Evolutionary conservation across 2,113 vertebrate species (phyloP).

Genomic region (Paralichthys olivaceus): DNA sequence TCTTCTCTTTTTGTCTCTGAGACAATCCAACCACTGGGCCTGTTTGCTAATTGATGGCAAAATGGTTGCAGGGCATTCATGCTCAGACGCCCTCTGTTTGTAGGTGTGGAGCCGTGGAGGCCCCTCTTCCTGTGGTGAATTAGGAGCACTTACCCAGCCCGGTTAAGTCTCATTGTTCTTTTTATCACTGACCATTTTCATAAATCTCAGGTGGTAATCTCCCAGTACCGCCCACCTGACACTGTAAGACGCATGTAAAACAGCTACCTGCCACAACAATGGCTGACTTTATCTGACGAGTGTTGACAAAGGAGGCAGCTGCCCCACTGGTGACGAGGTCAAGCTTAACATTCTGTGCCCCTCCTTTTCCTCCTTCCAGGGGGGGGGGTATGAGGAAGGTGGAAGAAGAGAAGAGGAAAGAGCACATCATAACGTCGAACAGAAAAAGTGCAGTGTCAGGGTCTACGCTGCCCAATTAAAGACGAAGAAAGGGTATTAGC

Average conservation of each 20-base stretch:
- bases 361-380: constrained; percentile 5
- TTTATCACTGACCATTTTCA: constrained; percentile 95
- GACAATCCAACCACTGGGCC: constrained; percentile 91
- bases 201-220: constrained; percentile 96
- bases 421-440: neutral
- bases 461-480: no score
- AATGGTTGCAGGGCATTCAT: constrained; percentile 87
- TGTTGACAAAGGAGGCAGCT: constrained; percentile 83
- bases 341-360: constrained; percentile 54
- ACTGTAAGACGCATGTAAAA: constrained; percentile 82
- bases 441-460: no score
- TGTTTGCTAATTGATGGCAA: constrained; percentile 93
- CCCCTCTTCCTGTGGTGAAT: constrained; percentile 88
- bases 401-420: neutral
- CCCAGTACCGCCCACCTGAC: constrained; percentile 85
- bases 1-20: constrained; percentile 60
- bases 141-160: constrained; percentile 89
- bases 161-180: constrained; percentile 88
- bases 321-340: constrained; percentile 67
- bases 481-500: no score
- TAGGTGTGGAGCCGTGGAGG: constrained; percentile 85
- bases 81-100: constrained; percentile 88
- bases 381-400: neutral
- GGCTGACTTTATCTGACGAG: constrained; percentile 77
- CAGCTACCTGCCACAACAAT: constrained; percentile 81